Evolutionary conservation across 2,113 vertebrate genomes (phyloP), one percentile per base, ranked within the genome.

Genomic region (Ammodytes dubius): DNA sequence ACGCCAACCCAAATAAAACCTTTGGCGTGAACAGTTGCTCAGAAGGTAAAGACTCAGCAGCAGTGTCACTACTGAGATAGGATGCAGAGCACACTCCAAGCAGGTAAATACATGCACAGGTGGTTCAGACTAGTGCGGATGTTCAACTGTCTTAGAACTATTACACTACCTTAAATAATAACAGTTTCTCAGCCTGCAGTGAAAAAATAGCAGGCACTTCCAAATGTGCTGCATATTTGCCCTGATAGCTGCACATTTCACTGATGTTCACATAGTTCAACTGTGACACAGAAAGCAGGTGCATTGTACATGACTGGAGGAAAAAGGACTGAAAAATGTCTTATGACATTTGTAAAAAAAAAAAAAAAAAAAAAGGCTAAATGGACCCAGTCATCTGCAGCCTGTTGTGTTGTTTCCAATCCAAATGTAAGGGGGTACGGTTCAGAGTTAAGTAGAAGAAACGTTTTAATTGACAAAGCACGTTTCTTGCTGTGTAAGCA

Each of bases 351-450:
- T 39, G 7, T 49, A 4, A 63, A 35, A 46, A 45, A 14, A 67
- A 27, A 4, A 63, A 35, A 46, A 45, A 11, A 67, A 27, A 27
- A 27, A 27, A 27, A 27, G 27, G n/a, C 40, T 43, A 65, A 58
- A 68, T 52, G 13, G 37, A 58, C 42, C 66, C 57, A 68, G 37
- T 79, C 47, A 77, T 49, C 52, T 60, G 77, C 45, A 52, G 42
- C 74, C 59, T 76, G 17, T 60, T 76, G 27, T 27, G 27, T 27
- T 27, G 27, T 50, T 86, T 72, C 6, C 4, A 39, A 72, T 60
- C 56, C 39, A 54, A 69, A 81, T 69, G 45, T 19, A 27, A 87
- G 73, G 77, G 69, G 79, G 77, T 71, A 81, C 88, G 85, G 71
- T 60, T 66, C 68, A 46, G 66, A 84, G 72, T 69, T 42, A 58